Conservation (phyloP, 1,140 invertebrate genomes). For the Heliconius hewitsoni region DNA sequence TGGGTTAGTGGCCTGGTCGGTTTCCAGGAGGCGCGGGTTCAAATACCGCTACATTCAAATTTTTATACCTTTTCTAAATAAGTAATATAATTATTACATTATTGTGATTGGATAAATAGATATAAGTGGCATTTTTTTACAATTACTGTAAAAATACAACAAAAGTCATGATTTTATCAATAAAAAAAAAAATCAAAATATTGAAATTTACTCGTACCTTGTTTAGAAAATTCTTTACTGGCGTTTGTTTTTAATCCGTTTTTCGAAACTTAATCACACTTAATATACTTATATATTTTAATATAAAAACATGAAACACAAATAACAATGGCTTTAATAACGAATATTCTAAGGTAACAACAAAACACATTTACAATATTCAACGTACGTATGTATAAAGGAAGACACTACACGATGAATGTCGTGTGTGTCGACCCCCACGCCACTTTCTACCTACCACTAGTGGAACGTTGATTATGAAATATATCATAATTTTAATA, state of each 20-base stretch:
- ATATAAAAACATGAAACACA: background rate
- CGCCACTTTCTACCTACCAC: constrained; percentile 26
- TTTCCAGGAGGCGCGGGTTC: too few species aligned
- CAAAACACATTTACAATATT: background rate
- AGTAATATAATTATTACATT: too few species aligned
- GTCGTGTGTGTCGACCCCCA: constrained; percentile 24
- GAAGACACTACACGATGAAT: constrained; percentile 7
- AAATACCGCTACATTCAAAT: too few species aligned
- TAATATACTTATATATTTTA: background rate
- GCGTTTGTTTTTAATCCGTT: too few species aligned
- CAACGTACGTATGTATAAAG: background rate
- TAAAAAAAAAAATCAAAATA: too few species aligned
- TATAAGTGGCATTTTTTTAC: too few species aligned
- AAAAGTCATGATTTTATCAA: too few species aligned
- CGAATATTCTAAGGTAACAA: background rate
- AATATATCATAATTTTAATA: constrained; percentile 24
- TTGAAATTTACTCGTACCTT: too few species aligned
- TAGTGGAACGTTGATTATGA: constrained; percentile 28
- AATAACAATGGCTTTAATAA: background rate
- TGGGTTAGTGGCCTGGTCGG: too few species aligned
- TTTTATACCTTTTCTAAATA: too few species aligned
- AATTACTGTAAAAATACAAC: background rate
- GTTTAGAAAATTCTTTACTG: background rate
- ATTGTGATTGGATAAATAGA: too few species aligned
- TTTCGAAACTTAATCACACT: background rate